Conservation (phyloP, 2,113 vertebrate species). For the Hippocampus comes region DNA sequence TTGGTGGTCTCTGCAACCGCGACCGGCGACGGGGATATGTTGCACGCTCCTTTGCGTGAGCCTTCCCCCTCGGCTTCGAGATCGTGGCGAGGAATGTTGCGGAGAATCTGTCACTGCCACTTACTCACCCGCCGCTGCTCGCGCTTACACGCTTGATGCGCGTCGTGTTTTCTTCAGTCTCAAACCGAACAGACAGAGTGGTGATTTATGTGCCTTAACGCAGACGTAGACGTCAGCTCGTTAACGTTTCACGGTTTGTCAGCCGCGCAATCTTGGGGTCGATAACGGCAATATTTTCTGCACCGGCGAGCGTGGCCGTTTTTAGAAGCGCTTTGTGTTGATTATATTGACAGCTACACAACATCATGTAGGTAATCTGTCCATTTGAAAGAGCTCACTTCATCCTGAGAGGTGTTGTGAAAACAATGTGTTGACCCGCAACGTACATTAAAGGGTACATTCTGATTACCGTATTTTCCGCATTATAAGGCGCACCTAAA, state of each 20-base stretch:
- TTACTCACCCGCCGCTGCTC: slow-evolving; percentile 23
- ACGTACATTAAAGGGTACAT: too few species aligned
- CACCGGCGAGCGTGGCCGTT: background rate
- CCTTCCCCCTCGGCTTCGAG: slow-evolving; percentile 11
- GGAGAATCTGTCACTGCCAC: slow-evolving; percentile 39
- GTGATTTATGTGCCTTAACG: slow-evolving; percentile 6
- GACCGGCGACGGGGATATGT: slow-evolving; percentile 25
- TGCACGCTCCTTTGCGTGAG: slow-evolving; percentile 15
- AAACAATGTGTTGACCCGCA: background rate
- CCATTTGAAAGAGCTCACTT: background rate
- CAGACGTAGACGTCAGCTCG: background rate
- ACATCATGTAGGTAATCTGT: background rate
- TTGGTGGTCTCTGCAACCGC: slow-evolving; percentile 10
- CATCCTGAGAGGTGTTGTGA: background rate
- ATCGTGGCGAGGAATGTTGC: slow-evolving; percentile 36
- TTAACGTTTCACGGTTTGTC: background rate
- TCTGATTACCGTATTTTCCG: too few species aligned
- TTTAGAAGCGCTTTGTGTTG: background rate
- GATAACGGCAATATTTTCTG: slow-evolving; percentile 1
- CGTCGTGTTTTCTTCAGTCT: background rate
- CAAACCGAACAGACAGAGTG: background rate
- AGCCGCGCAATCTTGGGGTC: background rate
- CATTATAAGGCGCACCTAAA: too few species aligned
- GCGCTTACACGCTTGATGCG: slow-evolving; percentile 6
- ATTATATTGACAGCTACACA: background rate